phyloP scores from a whole-genome alignment of 2,797 vertebrate genomes.

The Spondyliosoma cantharus region DNA sequence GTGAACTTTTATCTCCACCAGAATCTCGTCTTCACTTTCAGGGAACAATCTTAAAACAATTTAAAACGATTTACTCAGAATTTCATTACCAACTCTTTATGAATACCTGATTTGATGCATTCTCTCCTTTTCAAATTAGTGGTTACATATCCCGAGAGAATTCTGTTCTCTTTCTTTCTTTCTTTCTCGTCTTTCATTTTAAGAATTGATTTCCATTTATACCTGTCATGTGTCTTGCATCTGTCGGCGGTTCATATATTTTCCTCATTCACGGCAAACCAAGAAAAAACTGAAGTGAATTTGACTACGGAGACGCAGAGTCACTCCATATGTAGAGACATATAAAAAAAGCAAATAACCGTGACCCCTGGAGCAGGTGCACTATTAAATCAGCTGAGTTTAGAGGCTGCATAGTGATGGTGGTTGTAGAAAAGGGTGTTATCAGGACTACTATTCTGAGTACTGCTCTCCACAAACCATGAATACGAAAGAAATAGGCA shows the following conservation, averaged over 20 bases:
- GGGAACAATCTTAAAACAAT: too few species aligned
- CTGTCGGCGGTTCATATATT: neutral
- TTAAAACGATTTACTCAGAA: too few species aligned
- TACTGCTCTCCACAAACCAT: conserved; percentile 54
- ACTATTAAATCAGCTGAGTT: conserved; percentile 27
- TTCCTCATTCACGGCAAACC: neutral
- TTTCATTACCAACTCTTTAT: too few species aligned
- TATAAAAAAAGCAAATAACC: conserved; percentile 6
- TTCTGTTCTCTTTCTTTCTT: neutral
- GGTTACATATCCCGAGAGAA: neutral
- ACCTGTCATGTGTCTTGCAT: neutral
- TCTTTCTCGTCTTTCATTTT: neutral
- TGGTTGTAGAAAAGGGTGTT: conserved; percentile 30
- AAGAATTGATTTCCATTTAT: neutral
- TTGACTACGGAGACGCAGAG: neutral
- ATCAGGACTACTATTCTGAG: conserved; percentile 49
- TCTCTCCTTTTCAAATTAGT: neutral
- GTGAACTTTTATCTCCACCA: too few species aligned
- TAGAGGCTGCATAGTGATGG: conserved; percentile 19
- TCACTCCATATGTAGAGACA: neutral
- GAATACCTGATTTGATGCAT: neutral
- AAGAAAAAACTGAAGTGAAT: neutral
- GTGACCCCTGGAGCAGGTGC: neutral
- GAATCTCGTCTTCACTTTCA: too few species aligned
- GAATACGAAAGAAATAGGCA: conserved; percentile 63